Conservation (phyloP, 2,113 vertebrate genomes). For the Pachypanchax playfairii region DNA sequence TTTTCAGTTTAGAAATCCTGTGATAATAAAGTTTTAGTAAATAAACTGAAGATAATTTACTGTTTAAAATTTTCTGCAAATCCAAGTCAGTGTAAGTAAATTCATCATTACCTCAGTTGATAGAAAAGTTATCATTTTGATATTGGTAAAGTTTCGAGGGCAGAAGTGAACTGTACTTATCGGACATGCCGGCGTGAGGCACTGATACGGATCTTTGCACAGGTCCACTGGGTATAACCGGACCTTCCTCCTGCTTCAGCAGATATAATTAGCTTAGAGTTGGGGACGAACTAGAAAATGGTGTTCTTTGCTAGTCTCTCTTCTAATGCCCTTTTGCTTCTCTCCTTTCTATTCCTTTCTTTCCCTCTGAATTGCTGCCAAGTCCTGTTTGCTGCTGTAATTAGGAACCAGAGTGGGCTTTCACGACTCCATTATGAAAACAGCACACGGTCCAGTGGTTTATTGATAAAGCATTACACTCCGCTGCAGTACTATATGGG, state of each 20-base stretch:
- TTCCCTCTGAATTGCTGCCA: slow-evolving; percentile 72
- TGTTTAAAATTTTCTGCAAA: neutral
- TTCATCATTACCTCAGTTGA: neutral
- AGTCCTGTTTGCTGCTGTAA: slow-evolving; percentile 78
- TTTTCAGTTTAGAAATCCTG: no score
- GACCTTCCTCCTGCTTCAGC: slow-evolving; percentile 50
- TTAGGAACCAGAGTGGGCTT: slow-evolving; percentile 78
- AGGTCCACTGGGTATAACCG: slow-evolving; percentile 59
- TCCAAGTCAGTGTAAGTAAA: neutral
- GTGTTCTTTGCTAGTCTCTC: slow-evolving; percentile 50
- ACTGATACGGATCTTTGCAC: slow-evolving; percentile 56
- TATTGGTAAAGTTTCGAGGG: slow-evolving; percentile 56
- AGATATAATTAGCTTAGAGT: slow-evolving; percentile 68
- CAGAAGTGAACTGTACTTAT: slow-evolving; percentile 49
- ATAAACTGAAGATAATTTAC: no score
- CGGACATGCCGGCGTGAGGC: slow-evolving; percentile 49
- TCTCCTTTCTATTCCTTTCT: slow-evolving; percentile 43
- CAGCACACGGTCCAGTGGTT: slow-evolving; percentile 80
- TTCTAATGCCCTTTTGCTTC: slow-evolving; percentile 39
- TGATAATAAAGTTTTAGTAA: no score
- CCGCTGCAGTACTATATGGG: slow-evolving; percentile 72
- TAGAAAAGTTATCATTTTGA: slow-evolving; percentile 16
- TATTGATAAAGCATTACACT: slow-evolving; percentile 83
- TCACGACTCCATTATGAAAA: slow-evolving; percentile 84
- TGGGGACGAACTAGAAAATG: slow-evolving; percentile 52